These are phyloP conservation scores for Drosophila eohydei DNA, from an alignment of 2,888 invertebrate species.

Conservation along the genomic window DNA sequence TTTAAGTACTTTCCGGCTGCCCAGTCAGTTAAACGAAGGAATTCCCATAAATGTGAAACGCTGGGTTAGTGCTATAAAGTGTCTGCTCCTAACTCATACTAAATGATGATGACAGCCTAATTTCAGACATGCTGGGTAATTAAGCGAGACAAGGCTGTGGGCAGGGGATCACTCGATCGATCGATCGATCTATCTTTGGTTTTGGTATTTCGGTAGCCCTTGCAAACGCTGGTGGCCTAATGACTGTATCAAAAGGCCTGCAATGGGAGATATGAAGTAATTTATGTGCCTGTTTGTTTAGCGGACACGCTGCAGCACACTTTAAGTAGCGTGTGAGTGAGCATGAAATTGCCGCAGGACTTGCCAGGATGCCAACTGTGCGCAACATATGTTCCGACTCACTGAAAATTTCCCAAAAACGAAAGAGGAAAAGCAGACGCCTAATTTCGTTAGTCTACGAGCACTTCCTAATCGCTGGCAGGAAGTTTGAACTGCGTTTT, in stretches of 20 bases:
- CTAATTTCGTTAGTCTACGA: slow-evolving; percentile 48
- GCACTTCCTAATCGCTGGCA: slow-evolving; percentile 51
- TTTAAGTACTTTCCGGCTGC: no score
- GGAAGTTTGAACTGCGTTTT: slow-evolving; percentile 47
- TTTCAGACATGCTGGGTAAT: slow-evolving; percentile 64
- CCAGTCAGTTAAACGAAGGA: neutral
- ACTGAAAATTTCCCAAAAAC: slow-evolving; percentile 42
- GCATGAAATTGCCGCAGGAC: slow-evolving; percentile 66
- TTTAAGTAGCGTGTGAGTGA: slow-evolving; percentile 64
- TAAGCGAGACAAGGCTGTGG: slow-evolving; percentile 41
- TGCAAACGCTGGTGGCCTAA: slow-evolving; percentile 64
- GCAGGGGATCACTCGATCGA: slow-evolving; percentile 29
- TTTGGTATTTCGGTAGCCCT: slow-evolving; percentile 48
- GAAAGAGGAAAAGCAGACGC: slow-evolving; percentile 9
- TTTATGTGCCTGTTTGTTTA: slow-evolving; percentile 58
- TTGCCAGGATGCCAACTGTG: slow-evolving; percentile 57
- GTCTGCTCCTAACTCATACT: slow-evolving; percentile 43
- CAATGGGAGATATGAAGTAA: slow-evolving; percentile 27
- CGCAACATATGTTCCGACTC: slow-evolving; percentile 58
- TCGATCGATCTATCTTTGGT: slow-evolving; percentile 28
- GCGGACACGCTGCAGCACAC: slow-evolving; percentile 40
- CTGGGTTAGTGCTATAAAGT: slow-evolving; percentile 2
- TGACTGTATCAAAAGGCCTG: slow-evolving; percentile 68
- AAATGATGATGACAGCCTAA: slow-evolving; percentile 78
- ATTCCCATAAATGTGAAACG: slow-evolving; percentile 16